phyloP scores from a whole-genome alignment of 2,797 vertebrate species.

The Hippopotamyrus pictus region DNA sequence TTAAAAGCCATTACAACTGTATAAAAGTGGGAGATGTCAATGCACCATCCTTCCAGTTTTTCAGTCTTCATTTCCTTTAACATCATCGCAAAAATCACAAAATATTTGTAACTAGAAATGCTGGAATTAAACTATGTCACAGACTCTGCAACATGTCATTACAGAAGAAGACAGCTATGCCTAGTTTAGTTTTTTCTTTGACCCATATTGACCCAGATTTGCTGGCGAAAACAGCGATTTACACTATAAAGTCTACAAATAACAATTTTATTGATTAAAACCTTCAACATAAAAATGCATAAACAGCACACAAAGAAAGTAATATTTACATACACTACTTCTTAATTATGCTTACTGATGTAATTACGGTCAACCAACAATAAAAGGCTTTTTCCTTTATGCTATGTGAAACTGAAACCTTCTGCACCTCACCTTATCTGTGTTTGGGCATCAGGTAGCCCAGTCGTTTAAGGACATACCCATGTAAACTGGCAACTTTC shows the following conservation, averaged over 20 bases:
- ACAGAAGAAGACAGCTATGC: neutral
- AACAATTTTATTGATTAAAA: neutral
- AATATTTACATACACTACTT: neutral
- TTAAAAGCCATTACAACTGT: neutral
- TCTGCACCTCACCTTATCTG: neutral
- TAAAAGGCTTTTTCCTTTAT: neutral
- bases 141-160: neutral
- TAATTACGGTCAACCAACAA: neutral
- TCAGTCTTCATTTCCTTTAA: neutral
- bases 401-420: neutral
- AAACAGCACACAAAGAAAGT: neutral
- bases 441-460: neutral
- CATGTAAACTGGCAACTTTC: neutral
- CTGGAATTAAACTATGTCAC: neutral
- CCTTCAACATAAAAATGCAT: neutral
- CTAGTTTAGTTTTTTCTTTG: neutral
- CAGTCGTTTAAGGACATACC: neutral
- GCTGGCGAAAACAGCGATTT: neutral
- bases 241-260: neutral
- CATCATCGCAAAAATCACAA: neutral
- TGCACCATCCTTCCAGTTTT: neutral
- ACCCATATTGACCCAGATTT: neutral
- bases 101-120: neutral
- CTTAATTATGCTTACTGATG: neutral
- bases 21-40: neutral